Evolutionary conservation across 2,888 invertebrate species (phyloP), one percentile per base, ranked within the genome.

Genomic region (Eretmocerus hayati): DNA sequence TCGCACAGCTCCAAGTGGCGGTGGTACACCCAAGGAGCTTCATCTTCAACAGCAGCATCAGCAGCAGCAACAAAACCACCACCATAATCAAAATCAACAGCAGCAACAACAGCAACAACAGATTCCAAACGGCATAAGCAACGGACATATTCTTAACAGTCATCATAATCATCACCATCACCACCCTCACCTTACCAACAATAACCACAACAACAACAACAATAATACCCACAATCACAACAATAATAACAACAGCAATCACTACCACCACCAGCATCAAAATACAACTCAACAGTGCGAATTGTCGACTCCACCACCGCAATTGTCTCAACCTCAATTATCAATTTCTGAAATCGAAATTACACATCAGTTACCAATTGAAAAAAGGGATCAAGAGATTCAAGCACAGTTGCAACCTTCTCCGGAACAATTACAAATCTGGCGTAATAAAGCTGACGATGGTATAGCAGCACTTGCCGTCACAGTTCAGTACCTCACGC

Each of bases 381-480:
- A n/a, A n/a, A n/a, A n/a, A n/a, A n/a, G n/a, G n/a, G n/a, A n/a
- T n/a, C n/a, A n/a, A n/a, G n/a, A n/a, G n/a, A n/a, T n/a, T n/a
- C n/a, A n/a, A n/a, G n/a, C n/a, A n/a, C n/a, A n/a, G n/a, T n/a
- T n/a, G n/a, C n/a, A n/a, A n/a, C n/a, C n/a, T n/a, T n/a, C n/a
- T n/a, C n/a, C n/a, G n/a, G n/a, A n/a, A n/a, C n/a, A n/a, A n/a
- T n/a, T n/a, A n/a, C n/a, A n/a, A n/a, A n/a, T n/a, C n/a, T n/a
- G n/a, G n/a, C n/a, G n/a, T n/a, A n/a, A n/a, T n/a, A n/a, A n/a
- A n/a, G n/a, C n/a, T n/a, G n/a, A n/a, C n/a, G n/a, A n/a, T n/a
- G n/a, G n/a, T n/a, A n/a, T n/a, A n/a, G n/a, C n/a, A 72, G 92
- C 90, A 35, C 79, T 93, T 62, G 85, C 88, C 53, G 82, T 88